phyloP scores from a whole-genome alignment of 2,888 invertebrate genomes.

The Aphidoletes aphidimyza region DNA sequence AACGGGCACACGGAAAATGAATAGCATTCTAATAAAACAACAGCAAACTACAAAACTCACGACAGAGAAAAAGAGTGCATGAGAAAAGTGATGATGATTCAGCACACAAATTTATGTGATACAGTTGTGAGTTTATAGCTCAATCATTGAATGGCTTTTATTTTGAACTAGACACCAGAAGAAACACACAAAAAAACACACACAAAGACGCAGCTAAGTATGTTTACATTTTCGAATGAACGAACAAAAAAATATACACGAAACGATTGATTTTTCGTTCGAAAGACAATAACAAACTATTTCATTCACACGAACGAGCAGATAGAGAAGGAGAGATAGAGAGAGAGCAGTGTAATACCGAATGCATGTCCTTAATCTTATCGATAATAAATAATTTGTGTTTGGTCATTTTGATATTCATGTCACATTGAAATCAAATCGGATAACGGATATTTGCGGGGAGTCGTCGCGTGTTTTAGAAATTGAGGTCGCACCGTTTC shows the following conservation, averaged over 20 bases:
- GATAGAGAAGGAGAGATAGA: too few species aligned
- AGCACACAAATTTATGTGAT: not conserved
- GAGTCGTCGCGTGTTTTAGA: not conserved
- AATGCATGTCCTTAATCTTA: constrained; percentile 10
- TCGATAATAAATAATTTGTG: constrained; percentile 14
- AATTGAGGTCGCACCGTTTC: not conserved
- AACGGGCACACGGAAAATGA: not conserved
- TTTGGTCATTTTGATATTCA: not conserved
- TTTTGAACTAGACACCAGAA: too few species aligned
- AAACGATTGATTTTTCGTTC: too few species aligned
- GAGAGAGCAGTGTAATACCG: not conserved
- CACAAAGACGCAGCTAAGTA: too few species aligned
- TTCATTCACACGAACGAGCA: too few species aligned
- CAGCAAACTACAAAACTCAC: too few species aligned
- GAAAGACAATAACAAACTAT: too few species aligned
- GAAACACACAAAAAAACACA: too few species aligned
- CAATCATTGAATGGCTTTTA: not conserved
- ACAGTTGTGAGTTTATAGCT: not conserved
- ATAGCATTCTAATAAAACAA: not conserved
- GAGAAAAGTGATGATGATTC: not conserved
- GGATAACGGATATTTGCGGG: constrained; percentile 15
- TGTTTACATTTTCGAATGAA: too few species aligned
- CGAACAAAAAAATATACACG: too few species aligned
- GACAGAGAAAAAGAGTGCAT: too few species aligned
- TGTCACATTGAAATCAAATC: not conserved